These are phyloP conservation scores for Struthio camelus DNA, from an alignment of 2,113 vertebrate genomes.

Conservation along the genomic window DNA sequence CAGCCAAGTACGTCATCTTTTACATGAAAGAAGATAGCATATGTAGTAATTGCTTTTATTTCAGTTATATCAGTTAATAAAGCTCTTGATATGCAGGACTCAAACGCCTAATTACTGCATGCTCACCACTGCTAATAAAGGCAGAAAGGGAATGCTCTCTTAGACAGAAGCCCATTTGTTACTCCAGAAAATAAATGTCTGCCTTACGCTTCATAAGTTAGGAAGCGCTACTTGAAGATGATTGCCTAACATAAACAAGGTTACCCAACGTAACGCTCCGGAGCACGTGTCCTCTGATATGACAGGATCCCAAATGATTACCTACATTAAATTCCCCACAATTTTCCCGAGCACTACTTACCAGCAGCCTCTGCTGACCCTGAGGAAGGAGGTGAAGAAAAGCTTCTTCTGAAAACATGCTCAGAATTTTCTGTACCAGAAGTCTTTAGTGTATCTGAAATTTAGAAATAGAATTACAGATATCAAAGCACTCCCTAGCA, in stretches of 20 bases:
- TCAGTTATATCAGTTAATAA: conserved; percentile 27
- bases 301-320: not conserved
- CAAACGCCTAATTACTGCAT: not conserved
- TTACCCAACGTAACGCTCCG: not conserved
- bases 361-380: conserved; percentile 75
- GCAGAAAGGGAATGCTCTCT: not conserved
- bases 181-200: not conserved
- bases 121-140: not conserved
- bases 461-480: not conserved
- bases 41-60: not conserved
- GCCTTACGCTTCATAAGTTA: not conserved
- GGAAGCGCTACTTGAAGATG: not conserved
- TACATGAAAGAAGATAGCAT: not conserved
- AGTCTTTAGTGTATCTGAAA: conserved; percentile 65
- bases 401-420: conserved; percentile 72
- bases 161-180: not conserved
- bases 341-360: conserved; percentile 45
- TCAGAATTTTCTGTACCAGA: conserved; percentile 50
- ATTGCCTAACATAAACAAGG: not conserved
- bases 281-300: not conserved
- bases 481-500: not conserved
- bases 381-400: conserved; percentile 71
- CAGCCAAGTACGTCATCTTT: conserved; percentile 31
- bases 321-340: not conserved
- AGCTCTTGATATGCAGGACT: conserved; percentile 29